phyloP scores from a whole-genome alignment of 2,888 invertebrate genomes.

The Bruchidius siliquastri region DNA sequence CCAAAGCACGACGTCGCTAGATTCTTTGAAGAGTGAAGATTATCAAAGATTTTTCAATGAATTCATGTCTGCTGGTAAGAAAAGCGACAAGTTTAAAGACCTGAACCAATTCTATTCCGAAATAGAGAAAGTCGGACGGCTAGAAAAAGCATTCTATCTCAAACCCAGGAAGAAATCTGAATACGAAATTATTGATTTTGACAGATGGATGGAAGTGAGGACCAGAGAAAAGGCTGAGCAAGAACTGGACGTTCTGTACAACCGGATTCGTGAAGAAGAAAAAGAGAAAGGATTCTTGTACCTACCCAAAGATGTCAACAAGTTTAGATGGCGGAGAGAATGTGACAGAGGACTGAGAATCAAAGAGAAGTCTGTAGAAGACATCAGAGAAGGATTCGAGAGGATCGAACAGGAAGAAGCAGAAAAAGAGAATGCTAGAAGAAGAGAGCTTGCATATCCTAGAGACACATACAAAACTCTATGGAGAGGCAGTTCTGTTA shows the following conservation, averaged over 20 bases:
- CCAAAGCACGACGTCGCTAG: conserved; percentile 49
- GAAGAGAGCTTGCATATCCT: conserved; percentile 43
- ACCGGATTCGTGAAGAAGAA: conserved; percentile 72
- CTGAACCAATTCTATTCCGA: conserved; percentile 80
- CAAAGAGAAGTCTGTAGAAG: conserved; percentile 84
- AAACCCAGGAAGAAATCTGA: conserved; percentile 68
- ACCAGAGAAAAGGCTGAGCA: conserved; percentile 75
- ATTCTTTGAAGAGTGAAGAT: conserved; percentile 54
- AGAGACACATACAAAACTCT: conserved; percentile 75
- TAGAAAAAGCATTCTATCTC: conserved; percentile 73
- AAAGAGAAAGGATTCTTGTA: conserved; percentile 80
- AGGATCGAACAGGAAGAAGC: conserved; percentile 54
- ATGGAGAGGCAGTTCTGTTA: conserved; percentile 80
- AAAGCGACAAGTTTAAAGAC: conserved; percentile 77
- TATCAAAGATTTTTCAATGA: conserved; percentile 66
- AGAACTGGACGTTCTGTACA: conserved; percentile 72
- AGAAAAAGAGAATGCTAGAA: conserved; percentile 48
- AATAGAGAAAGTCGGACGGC: conserved; percentile 76
- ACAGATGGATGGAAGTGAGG: conserved; percentile 79
- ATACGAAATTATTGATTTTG: conserved; percentile 80
- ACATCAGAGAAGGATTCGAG: conserved; percentile 73
- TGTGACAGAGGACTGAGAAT: conserved; percentile 71
- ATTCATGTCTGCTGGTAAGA: conserved; percentile 59
- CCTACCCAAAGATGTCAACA: conserved; percentile 68
- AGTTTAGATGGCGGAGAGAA: conserved; percentile 71